Conservation (phyloP, 2,113 vertebrate genomes). For the Poeciliopsis retropinna region DNA sequence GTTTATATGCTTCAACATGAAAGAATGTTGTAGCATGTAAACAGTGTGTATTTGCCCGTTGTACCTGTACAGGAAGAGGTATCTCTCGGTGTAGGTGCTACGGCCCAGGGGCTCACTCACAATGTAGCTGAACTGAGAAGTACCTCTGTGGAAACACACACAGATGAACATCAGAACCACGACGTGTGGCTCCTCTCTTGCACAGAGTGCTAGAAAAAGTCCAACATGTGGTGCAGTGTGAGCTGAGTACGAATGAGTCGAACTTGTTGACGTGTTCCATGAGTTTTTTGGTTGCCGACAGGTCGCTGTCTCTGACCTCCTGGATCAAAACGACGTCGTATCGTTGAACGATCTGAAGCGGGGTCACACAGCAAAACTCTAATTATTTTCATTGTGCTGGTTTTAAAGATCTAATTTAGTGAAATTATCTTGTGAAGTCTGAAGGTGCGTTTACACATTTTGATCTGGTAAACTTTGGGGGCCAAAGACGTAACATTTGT, state of each 20-base stretch:
- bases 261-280: constrained; percentile 88
- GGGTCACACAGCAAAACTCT: not conserved
- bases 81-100: constrained; percentile 87
- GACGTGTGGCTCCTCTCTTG: not conserved
- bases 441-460: too few species aligned
- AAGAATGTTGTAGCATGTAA: too few species aligned
- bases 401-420: not conserved
- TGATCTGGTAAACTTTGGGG: too few species aligned
- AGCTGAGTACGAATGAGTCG: constrained; percentile 1
- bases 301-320: constrained; percentile 88
- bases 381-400: not conserved
- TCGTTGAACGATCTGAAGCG: constrained; percentile 80
- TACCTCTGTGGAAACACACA: constrained; percentile 63
- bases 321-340: constrained; percentile 90
- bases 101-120: constrained; percentile 86
- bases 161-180: not conserved
- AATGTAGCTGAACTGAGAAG: constrained; percentile 74
- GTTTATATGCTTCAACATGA: too few species aligned
- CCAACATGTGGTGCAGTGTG: not conserved
- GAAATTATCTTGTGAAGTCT: not conserved
- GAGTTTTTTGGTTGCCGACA: constrained; percentile 82
- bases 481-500: too few species aligned
- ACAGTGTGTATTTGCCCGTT: not conserved
- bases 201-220: not conserved
- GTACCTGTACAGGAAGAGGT: constrained; percentile 90